phyloP scores from a whole-genome alignment of 2,797 vertebrate genomes.

The Heterohyrax brucei region DNA sequence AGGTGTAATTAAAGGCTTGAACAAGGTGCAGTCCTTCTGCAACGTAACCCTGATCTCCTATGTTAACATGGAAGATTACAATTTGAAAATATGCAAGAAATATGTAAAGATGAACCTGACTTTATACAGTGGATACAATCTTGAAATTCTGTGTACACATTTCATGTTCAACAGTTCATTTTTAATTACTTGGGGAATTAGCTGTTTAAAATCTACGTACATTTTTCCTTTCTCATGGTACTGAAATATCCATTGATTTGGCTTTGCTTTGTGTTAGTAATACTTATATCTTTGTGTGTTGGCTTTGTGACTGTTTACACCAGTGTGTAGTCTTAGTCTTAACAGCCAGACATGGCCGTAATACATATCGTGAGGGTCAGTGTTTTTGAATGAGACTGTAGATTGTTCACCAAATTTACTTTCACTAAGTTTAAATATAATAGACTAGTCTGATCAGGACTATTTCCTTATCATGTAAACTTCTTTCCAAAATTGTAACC shows the following conservation, averaged over 20 bases:
- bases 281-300: not conserved
- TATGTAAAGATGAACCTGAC: not conserved
- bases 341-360: not conserved
- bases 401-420: not conserved
- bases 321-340: slow-evolving; percentile 17
- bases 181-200: slow-evolving; percentile 51
- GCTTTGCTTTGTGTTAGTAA: not conserved
- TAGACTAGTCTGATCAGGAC: not conserved
- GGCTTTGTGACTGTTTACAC: not conserved
- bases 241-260: slow-evolving; percentile 24
- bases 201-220: not conserved
- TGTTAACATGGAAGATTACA: not conserved
- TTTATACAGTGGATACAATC: not conserved
- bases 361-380: not conserved
- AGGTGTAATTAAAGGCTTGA: slow-evolving; percentile 59
- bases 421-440: slow-evolving; percentile 29
- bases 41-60: not conserved
- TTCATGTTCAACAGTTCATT: slow-evolving; percentile 27
- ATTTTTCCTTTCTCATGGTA: not conserved
- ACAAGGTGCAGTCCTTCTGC: not conserved
- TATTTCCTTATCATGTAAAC: not conserved
- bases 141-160: slow-evolving; percentile 17
- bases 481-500: slow-evolving; percentile 40
- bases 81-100: not conserved
- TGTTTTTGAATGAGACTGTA: not conserved